phyloP scores from a whole-genome alignment of 2,113 vertebrate species.

The Syngnathus scovelli region DNA sequence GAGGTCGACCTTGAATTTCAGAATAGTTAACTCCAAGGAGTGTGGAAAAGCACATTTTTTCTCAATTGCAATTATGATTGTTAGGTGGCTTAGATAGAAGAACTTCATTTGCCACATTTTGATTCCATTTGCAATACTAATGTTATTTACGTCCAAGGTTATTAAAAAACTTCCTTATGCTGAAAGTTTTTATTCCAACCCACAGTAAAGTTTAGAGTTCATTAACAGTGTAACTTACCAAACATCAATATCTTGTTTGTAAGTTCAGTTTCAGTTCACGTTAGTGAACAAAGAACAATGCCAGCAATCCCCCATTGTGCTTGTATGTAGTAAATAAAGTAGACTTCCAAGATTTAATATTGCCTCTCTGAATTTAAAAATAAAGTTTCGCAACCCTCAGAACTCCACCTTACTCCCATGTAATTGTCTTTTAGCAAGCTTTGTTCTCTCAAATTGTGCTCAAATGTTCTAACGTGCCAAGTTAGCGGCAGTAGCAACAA shows the following conservation, averaged over 20 bases:
- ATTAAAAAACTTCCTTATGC: background rate
- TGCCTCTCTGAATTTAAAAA: conserved; percentile 45
- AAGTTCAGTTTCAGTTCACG: background rate
- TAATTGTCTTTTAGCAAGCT: conserved; percentile 56
- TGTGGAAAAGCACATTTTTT: conserved; percentile 35
- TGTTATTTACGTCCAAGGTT: too few relatives aligned
- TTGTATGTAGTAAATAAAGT: conserved; percentile 48
- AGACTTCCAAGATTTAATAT: conserved; percentile 53
- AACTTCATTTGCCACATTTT: too few relatives aligned
- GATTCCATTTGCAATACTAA: too few relatives aligned
- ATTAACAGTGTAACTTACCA: conserved; percentile 10
- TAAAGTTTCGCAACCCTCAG: conserved; percentile 56
- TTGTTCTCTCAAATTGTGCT: conserved; percentile 66
- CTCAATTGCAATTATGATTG: too few relatives aligned
- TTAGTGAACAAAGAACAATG: conserved; percentile 14
- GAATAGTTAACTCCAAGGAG: conserved; percentile 44
- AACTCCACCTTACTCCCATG: conserved; percentile 59
- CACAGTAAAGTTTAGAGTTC: background rate
- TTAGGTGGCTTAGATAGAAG: too few relatives aligned
- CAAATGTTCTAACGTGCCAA: conserved; percentile 56
- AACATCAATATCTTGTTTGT: background rate
- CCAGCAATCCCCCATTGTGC: conserved; percentile 23
- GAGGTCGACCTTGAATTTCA: conserved; percentile 39
- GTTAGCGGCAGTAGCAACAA: conserved; percentile 62
- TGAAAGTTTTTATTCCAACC: background rate